Evolutionary conservation across 2,888 invertebrate species (phyloP).

Genomic region (Gandaritis pyraliata): DNA sequence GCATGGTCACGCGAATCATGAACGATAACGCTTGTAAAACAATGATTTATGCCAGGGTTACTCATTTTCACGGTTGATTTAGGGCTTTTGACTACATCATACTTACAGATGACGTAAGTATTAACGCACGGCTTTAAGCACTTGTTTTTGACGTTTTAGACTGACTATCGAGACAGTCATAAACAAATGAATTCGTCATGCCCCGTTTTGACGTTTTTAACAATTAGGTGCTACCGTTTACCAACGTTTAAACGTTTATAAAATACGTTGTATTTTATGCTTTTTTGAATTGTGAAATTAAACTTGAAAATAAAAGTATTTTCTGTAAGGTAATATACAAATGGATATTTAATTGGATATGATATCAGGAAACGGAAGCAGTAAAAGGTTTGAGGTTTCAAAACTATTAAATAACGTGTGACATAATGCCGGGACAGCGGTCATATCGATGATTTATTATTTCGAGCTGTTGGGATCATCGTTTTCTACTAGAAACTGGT

Average conservation of each 20-base stretch:
- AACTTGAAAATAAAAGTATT: too few relatives aligned
- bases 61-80: conserved; percentile 53
- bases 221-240: too few relatives aligned
- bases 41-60: conserved; percentile 61
- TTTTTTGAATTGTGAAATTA: too few relatives aligned
- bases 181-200: not conserved
- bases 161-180: not conserved
- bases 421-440: conserved; percentile 7
- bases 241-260: too few relatives aligned
- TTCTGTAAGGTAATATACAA: not conserved
- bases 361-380: conserved; percentile 31
- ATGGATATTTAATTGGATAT: conserved; percentile 29
- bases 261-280: too few relatives aligned
- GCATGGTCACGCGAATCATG: conserved; percentile 59
- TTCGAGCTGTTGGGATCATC: conserved; percentile 28
- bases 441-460: conserved; percentile 35
- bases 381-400: conserved; percentile 23
- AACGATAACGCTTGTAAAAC: conserved; percentile 63
- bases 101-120: conserved; percentile 29
- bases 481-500: not conserved
- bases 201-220: too few relatives aligned
- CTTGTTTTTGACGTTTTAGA: not conserved
- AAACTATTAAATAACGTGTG: conserved; percentile 24
- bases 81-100: conserved; percentile 31
- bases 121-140: not conserved